Evolutionary conservation across 2,113 vertebrate genomes (phyloP).

Genomic region (Embiotoca jacksoni): DNA sequence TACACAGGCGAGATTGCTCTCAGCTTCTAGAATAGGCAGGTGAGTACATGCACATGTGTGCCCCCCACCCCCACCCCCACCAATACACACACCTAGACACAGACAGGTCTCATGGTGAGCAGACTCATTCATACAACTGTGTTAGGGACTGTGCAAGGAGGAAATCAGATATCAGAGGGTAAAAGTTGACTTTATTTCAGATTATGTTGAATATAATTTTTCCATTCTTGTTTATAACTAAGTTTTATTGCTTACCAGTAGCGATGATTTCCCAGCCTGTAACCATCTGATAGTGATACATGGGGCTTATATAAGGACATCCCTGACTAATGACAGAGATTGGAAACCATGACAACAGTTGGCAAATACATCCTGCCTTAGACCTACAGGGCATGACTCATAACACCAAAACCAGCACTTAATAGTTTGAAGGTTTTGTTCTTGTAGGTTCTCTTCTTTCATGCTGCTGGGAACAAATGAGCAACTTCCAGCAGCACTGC

Average conservation of each 20-base stretch:
- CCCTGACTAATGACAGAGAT: conserved; percentile 45
- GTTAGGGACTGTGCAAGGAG: neutral
- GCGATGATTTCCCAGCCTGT: conserved; percentile 5
- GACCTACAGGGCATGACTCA: conserved; percentile 63
- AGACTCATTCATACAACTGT: neutral
- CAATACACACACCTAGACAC: conserved; percentile 26
- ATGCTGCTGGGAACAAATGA: conserved; percentile 9
- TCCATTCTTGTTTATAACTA: neutral
- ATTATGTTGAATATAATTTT: neutral
- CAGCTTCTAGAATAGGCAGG: conserved; percentile 66
- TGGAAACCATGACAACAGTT: conserved; percentile 59
- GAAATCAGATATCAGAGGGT: neutral
- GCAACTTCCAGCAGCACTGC: conserved; percentile 9
- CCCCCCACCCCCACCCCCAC: neutral
- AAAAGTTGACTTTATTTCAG: neutral
- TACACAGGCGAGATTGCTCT: conserved; percentile 47
- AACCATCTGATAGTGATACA: conserved; percentile 34
- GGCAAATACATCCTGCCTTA: conserved; percentile 57
- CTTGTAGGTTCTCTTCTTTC: conserved; percentile 37
- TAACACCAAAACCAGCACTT: conserved; percentile 56
- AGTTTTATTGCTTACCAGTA: neutral
- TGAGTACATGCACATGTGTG: conserved; percentile 66
- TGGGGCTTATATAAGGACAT: conserved; percentile 30
- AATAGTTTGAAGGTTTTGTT: conserved; percentile 42
- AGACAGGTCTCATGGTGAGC: conserved; percentile 20